These are phyloP conservation scores for Anoplius nigerrimus DNA, from an alignment of 2,888 invertebrate genomes.

Conservation along the genomic window DNA sequence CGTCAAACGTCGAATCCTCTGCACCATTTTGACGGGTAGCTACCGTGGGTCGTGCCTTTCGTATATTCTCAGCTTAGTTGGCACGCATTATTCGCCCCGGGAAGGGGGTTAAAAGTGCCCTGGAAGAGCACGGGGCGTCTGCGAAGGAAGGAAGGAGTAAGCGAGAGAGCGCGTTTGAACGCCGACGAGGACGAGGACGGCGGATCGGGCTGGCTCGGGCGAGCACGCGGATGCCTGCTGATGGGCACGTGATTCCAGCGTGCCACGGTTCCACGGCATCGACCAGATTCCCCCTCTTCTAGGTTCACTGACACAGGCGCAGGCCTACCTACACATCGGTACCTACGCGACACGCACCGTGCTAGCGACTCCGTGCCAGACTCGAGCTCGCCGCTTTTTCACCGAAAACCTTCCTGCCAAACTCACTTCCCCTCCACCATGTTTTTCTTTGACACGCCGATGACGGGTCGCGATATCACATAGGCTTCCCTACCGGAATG, in stretches of 20 bases:
- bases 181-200: not conserved
- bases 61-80: too few species aligned
- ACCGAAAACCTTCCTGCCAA: too few species aligned
- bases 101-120: constrained; percentile 26
- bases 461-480: too few species aligned
- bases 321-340: constrained; percentile 16
- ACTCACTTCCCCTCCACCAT: too few species aligned
- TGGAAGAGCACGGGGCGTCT: constrained; percentile 30
- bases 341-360: constrained; percentile 23
- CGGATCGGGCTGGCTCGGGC: constrained; percentile 47
- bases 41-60: too few species aligned
- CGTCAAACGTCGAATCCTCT: too few species aligned
- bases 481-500: too few species aligned
- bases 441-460: too few species aligned
- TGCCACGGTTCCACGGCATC: constrained; percentile 66
- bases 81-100: not conserved
- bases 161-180: constrained; percentile 17
- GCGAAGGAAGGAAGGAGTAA: constrained; percentile 33
- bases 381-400: too few species aligned
- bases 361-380: too few species aligned
- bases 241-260: constrained; percentile 72
- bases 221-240: constrained; percentile 73
- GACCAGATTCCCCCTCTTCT: constrained; percentile 64
- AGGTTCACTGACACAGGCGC: constrained; percentile 43
- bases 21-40: too few species aligned